A percentile compares a stretch with the other conserved stretches of the same genome.
Evolutionary conservation across 2,888 invertebrate species (phyloP).

Genomic region (Himalopsyche anomala): DNA sequence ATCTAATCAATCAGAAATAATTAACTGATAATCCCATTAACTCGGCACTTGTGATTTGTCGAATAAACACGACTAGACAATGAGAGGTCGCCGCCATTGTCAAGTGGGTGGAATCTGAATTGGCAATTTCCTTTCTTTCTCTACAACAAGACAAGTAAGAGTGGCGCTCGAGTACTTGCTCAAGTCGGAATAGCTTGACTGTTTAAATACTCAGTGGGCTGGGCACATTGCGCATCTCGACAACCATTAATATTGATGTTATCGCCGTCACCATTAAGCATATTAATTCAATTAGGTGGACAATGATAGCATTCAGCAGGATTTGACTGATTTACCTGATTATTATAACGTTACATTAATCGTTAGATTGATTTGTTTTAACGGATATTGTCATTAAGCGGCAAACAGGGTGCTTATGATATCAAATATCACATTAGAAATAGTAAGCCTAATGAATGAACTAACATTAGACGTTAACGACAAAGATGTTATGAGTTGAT

Average conservation of each 20-base stretch:
- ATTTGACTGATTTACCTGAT: constrained; percentile 11
- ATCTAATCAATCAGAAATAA: not conserved
- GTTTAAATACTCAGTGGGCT: constrained; percentile 45
- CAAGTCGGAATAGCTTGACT: constrained; percentile 54
- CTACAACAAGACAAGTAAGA: constrained; percentile 24
- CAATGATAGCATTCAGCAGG: not conserved
- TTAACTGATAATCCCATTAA: not conserved
- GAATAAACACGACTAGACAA: constrained; percentile 43
- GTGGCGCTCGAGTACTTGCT: constrained; percentile 44
- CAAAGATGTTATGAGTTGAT: too few species aligned
- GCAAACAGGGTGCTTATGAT: too few species aligned
- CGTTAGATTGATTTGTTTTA: too few species aligned
- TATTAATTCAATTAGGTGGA: not conserved
- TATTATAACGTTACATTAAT: not conserved
- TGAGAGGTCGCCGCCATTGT: constrained; percentile 23
- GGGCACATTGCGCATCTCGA: not conserved
- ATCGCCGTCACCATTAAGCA: not conserved
- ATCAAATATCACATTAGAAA: too few species aligned
- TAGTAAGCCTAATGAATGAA: too few species aligned
- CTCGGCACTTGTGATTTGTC: constrained; percentile 13
- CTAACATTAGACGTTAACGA: too few species aligned
- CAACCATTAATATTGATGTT: constrained; percentile 8
- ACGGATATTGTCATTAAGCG: too few species aligned
- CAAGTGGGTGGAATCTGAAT: constrained; percentile 53
- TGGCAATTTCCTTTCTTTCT: constrained; percentile 62